Base-by-base conservation (phyloP, 2,888 invertebrate species). In the Exephanes ischioxanthus region DNA sequence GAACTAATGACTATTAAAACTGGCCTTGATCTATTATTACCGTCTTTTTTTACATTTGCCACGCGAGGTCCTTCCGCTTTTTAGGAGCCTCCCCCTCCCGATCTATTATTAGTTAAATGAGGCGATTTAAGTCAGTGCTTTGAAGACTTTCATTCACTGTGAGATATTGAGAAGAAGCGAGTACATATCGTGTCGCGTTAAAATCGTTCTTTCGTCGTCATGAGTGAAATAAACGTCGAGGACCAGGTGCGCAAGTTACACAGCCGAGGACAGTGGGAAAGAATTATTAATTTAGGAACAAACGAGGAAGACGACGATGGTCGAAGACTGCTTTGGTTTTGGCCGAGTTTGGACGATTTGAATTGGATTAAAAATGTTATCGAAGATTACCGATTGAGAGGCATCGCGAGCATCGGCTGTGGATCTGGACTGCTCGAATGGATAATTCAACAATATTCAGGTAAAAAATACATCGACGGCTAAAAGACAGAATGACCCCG, bases 341-440 rank as follows among this genome's bases (percentile, higher is more conserved):
- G 96, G 94, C 98, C 97, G 0, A 96, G 95, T 53, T 95, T 95
- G 87, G 94, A 95, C 1, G 96, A 97, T 92, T 95, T 97, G 70
- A 87, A 90, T 9, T 96, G 96, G 91, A 93, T 97, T 0, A 94
- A 95, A 87, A 89, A 93, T 4, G 91, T 94, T 70, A 90, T 97
- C 73, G 83, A 88, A 22, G 91, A 94, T 51, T 91, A 95, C 22
- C 87, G 94, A 5, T 94, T 96, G 87, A 91, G 93, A 6, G 94
- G 94, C 37, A 93, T 97, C 55, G 92, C 96, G 80, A 97, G 97
- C 88, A 94, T 98, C 51, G 97, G 97, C 0, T 97, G 97, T 92
- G 97, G 98, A 16, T 96, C 96, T 87, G 97, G 97, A 0, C 94
- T 98, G n/a, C 94, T 98, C 45, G 98, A 98, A 93, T 97, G 97